Conservation (phyloP, 2,888 invertebrate genomes). For the Lagria hirta region DNA sequence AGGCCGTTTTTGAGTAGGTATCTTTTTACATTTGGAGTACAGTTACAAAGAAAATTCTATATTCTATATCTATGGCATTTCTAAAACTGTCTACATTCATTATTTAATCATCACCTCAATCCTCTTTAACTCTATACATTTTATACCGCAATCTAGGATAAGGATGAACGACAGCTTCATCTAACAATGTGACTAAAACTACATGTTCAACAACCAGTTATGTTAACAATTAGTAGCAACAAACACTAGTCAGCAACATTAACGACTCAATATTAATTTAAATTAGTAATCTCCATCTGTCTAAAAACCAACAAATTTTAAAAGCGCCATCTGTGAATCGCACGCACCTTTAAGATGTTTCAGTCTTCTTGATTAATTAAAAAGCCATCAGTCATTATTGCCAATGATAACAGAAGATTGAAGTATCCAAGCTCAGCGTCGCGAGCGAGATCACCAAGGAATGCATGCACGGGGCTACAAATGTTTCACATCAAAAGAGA, state of each 20-base stretch:
- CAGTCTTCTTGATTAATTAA: no score
- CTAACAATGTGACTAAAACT: slow-evolving; percentile 37
- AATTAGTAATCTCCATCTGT: slow-evolving; percentile 4
- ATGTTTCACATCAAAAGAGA: no score
- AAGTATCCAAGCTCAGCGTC: no score
- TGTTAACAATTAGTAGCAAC: slow-evolving; percentile 49
- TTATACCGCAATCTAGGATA: slow-evolving; percentile 2
- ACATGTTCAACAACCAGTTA: slow-evolving; percentile 48
- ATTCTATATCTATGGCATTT: slow-evolving; percentile 37
- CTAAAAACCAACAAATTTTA: no score
- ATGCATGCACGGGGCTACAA: no score
- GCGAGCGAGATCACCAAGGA: no score
- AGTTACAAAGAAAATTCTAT: slow-evolving; percentile 21
- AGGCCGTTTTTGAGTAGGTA: slow-evolving; percentile 41
- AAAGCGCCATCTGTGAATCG: no score
- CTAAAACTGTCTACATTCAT: slow-evolving; percentile 9
- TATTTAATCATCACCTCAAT: slow-evolving; percentile 7
- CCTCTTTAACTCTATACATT: slow-evolving; percentile 1
- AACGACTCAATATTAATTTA: slow-evolving; percentile 24
- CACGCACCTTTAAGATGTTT: no score
- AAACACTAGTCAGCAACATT: slow-evolving; percentile 47
- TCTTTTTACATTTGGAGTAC: slow-evolving; percentile 22
- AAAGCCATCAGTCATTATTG: no score
- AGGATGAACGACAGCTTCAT: slow-evolving; percentile 24
- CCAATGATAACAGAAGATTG: no score